Percentiles rank a stretch among this genome's conserved stretches.
Evolutionary conservation across 2,888 invertebrate genomes (phyloP).

Genomic region (Enoplolaimus lenunculus): DNA sequence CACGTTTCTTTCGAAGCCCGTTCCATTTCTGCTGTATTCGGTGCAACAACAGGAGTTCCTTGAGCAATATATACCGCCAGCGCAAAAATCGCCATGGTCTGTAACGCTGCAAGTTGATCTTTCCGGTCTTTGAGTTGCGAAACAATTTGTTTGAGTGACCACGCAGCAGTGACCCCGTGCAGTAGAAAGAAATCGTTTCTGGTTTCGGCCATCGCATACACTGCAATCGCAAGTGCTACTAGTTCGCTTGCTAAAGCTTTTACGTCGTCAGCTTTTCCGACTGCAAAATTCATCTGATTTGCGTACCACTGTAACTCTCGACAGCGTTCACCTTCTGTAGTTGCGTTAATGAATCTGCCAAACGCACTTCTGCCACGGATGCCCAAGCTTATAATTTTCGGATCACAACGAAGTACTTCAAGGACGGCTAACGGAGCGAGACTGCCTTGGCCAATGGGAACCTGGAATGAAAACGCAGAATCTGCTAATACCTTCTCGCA

Average conservation of each 20-base stretch:
- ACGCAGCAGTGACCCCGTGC: conserved; percentile 8
- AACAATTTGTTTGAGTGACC: conserved; percentile 5
- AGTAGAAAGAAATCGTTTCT: conserved; percentile 10
- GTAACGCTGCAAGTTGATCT: not conserved
- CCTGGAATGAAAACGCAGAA: not conserved
- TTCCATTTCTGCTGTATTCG: not conserved
- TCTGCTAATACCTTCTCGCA: too few species aligned
- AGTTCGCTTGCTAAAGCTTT: not conserved
- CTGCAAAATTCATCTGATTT: not conserved
- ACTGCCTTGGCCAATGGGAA: not conserved
- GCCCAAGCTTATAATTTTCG: not conserved
- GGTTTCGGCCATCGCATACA: not conserved
- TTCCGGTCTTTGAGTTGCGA: not conserved
- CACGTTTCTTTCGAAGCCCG: not conserved
- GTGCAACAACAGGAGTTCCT: not conserved
- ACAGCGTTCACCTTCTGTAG: not conserved
- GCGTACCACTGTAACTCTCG: not conserved
- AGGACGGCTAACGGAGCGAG: not conserved
- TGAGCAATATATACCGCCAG: not conserved
- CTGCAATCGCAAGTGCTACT: not conserved
- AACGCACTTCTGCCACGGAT: not conserved
- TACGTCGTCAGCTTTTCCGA: not conserved
- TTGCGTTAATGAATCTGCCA: not conserved
- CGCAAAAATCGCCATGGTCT: too few species aligned
- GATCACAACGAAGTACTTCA: not conserved